Percentiles rank a stretch among this genome's conserved stretches.
These are phyloP conservation scores for Dolichoris vasculosae DNA, from an alignment of 1,140 invertebrate species.

Conservation along the genomic window DNA sequence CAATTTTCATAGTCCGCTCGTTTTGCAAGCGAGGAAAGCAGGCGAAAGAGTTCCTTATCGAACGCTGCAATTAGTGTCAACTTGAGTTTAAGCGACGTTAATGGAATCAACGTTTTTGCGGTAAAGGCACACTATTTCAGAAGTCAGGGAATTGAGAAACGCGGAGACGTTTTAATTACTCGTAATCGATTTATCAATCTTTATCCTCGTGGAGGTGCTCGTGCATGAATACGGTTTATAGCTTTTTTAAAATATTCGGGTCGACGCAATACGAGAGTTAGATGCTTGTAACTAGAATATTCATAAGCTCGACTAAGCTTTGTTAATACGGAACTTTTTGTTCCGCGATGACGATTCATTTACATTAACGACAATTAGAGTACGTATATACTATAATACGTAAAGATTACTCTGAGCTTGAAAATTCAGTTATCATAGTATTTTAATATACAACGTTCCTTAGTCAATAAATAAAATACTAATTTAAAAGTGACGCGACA, in stretches of 20 bases:
- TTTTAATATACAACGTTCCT: too few species aligned
- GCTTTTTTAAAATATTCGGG: background rate
- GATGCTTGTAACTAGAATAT: background rate
- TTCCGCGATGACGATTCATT: background rate
- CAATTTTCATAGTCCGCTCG: background rate
- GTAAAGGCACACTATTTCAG: background rate
- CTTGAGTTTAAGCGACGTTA: background rate
- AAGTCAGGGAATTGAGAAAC: background rate
- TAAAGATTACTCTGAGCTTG: too few species aligned
- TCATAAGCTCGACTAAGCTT: background rate
- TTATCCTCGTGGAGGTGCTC: background rate
- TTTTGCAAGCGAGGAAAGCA: background rate
- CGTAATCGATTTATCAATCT: constrained; percentile 12
- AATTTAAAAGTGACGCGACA: too few species aligned
- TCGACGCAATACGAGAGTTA: background rate
- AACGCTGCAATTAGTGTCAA: constrained; percentile 47
- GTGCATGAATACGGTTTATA: background rate
- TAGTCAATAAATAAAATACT: too few species aligned
- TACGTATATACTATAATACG: background rate
- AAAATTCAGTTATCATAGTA: too few species aligned
- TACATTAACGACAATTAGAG: background rate
- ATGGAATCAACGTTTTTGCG: constrained; percentile 14
- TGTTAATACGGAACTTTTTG: background rate
- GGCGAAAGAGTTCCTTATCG: constrained; percentile 35
- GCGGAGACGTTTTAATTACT: constrained; percentile 39